phyloP scores from a whole-genome alignment of 2,797 vertebrate species.

The Poeciliopsis infans region DNA sequence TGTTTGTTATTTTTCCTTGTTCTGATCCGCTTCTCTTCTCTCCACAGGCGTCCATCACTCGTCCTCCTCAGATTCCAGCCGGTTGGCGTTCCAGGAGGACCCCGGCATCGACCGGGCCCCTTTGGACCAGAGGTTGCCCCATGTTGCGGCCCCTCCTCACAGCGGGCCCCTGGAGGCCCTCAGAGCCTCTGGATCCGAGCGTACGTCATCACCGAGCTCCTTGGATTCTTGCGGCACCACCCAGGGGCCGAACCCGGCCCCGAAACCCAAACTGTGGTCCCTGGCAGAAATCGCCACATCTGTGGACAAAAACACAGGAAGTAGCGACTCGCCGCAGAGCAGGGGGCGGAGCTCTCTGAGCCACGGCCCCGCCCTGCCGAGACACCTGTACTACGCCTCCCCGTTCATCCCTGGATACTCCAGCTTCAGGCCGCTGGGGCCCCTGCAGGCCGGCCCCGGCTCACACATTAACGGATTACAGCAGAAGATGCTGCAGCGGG shows the following conservation, averaged over 20 bases:
- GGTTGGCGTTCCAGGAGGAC: conserved; percentile 56
- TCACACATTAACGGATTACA: conserved; percentile 89
- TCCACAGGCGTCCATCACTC: conserved; percentile 35
- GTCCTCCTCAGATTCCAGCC: conserved; percentile 36
- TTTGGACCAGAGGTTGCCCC: conserved; percentile 52
- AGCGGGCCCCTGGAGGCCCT: conserved; percentile 32
- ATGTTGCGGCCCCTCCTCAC: conserved; percentile 44
- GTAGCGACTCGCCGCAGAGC: conserved; percentile 52
- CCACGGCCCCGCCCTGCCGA: conserved; percentile 82
- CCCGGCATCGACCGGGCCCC: conserved; percentile 44
- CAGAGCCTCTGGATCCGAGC: conserved; percentile 30
- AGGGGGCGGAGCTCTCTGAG: conserved; percentile 78
- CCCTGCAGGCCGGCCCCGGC: conserved; percentile 79
- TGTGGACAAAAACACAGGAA: conserved; percentile 85
- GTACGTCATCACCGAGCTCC: conserved; percentile 13
- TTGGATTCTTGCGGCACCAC: conserved; percentile 55
- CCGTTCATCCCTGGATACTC: conserved; percentile 90
- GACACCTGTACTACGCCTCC: conserved; percentile 88
- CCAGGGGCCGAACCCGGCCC: conserved; percentile 75
- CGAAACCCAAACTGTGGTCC: conserved; percentile 95
- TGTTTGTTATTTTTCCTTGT: neutral
- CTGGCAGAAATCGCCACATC: conserved; percentile 93
- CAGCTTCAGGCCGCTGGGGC: conserved; percentile 87
- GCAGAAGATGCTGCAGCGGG: conserved; percentile 86
- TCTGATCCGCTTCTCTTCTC: conserved; percentile 8